Evolutionary conservation across 2,113 vertebrate species (phyloP).

Genomic region (Indicator maculatus): DNA sequence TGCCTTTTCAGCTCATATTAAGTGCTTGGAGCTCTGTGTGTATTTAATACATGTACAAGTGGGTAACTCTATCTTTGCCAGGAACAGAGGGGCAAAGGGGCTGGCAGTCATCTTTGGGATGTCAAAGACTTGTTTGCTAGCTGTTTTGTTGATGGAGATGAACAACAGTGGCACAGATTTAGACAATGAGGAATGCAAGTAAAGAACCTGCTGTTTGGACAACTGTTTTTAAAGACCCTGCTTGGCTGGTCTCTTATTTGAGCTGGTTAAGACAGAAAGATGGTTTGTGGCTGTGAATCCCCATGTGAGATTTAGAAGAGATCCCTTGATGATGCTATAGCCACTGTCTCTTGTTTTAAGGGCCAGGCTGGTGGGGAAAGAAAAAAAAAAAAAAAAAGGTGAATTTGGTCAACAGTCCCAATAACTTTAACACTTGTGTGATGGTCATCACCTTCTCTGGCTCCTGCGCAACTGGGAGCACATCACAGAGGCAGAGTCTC

Average conservation of each 20-base stretch:
- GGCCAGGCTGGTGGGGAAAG: neutral
- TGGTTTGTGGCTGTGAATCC: neutral
- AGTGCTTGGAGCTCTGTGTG: neutral
- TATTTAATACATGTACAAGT: rapidly evolving
- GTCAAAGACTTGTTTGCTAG: neutral
- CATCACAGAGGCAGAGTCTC: neutral
- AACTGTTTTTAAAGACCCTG: neutral
- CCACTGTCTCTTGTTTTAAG: neutral
- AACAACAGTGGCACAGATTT: rapidly evolving
- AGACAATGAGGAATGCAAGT: neutral
- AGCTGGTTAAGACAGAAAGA: neutral
- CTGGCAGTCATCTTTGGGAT: neutral
- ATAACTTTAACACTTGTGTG: neutral
- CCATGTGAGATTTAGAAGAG: neutral
- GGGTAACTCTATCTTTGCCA: neutral
- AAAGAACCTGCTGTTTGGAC: neutral
- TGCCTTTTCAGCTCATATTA: rapidly evolving
- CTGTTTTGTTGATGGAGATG: rapidly evolving
- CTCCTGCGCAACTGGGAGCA: neutral
- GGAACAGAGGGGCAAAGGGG: neutral
- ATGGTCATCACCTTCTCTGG: rapidly evolving
- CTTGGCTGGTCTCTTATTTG: neutral
- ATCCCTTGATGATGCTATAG: rapidly evolving
- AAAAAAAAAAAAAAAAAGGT: neutral
- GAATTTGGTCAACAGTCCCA: neutral